A percentile compares a stretch with the other conserved stretches of the same genome.
Evolutionary conservation across 2,797 vertebrate species (phyloP).

Genomic region (Bryconaethiops microstoma): DNA sequence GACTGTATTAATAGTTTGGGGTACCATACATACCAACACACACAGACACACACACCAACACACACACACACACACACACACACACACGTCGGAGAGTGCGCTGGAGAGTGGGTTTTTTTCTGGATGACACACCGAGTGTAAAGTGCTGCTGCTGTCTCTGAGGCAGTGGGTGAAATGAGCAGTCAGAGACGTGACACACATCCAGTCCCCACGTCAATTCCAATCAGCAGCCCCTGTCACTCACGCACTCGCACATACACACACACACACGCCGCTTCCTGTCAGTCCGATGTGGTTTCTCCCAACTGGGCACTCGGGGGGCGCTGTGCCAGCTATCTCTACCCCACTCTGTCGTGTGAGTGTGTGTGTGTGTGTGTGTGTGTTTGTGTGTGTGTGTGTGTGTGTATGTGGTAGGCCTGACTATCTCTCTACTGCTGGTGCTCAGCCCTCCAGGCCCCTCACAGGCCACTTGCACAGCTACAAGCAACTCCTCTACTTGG

Average conservation of each 20-base stretch:
- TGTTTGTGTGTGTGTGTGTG: conserved; percentile 27
- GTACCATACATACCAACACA: conserved; percentile 26
- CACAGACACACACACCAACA: too few relatives aligned
- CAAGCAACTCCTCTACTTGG: not conserved
- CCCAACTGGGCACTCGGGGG: conserved; percentile 17
- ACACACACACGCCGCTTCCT: conserved; percentile 21
- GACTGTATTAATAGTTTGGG: conserved; percentile 6
- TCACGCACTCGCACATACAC: conserved; percentile 67
- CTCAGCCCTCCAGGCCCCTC: conserved; percentile 9
- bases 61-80: not conserved
- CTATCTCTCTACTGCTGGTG: not conserved
- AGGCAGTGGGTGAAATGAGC: conserved; percentile 74
- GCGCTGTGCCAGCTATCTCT: conserved; percentile 50
- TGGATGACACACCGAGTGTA: conserved; percentile 64
- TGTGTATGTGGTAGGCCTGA: not conserved
- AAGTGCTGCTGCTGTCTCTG: conserved; percentile 64
- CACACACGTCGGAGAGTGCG: not conserved
- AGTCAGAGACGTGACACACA: conserved; percentile 77
- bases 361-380: conserved; percentile 23
- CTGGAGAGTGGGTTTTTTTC: conserved; percentile 66
- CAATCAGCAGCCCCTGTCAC: conserved; percentile 76
- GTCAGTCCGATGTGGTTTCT: conserved; percentile 39
- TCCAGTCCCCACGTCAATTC: conserved; percentile 77
- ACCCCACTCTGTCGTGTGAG: conserved; percentile 15
- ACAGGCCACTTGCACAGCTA: not conserved